Evolutionary conservation across 2,113 vertebrate genomes (phyloP), one percentile per base, ranked within the genome.

Genomic region (Strix uralensis): DNA sequence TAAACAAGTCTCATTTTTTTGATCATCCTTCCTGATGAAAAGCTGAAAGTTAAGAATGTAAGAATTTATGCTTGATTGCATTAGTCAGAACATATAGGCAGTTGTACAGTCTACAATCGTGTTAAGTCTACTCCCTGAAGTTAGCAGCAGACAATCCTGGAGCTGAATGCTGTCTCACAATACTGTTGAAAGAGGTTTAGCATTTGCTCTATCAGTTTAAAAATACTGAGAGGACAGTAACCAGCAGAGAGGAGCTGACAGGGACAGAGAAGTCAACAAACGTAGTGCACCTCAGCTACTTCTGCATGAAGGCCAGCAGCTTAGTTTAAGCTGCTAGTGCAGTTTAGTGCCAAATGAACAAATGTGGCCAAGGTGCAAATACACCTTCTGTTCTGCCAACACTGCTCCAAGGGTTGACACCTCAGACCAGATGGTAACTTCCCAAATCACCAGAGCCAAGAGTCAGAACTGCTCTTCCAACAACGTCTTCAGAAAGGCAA

Each of bases 401-500:
- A 10, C 32, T 10, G 55, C 46, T 57, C 26, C n/a, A 62, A 47
- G 15, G 19, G 66, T 0, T 78, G 44, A 40, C 70, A 38, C 27
- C 49, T 74, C 51, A 49, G 55, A 77, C 9, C 46, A 94, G 81
- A 67, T 49, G 77, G 84, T 38, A 12, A 29, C 32, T 58, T 27
- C 65, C 22, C 29, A 89, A 70, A 69, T 6, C 18, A 30, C 38
- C 80, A 21, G 30, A 69, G 49, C 25, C 58, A 73, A 49, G 42
- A 86, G 59, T 22, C 62, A 40, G 25, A 82, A 54, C 11, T 2
- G 49, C 52, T 80, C 22, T 58, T 81, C n/a, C 83, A 81, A 42
- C 21, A 71, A 4, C 0, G 0, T 47, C 61, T 80, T 80, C 91
- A n/a, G 30, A 78, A 74, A 82, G 34, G 23, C 0, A 4, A 38